Conservation (phyloP, 1,140 invertebrate species). For the Goniozus legneri region DNA sequence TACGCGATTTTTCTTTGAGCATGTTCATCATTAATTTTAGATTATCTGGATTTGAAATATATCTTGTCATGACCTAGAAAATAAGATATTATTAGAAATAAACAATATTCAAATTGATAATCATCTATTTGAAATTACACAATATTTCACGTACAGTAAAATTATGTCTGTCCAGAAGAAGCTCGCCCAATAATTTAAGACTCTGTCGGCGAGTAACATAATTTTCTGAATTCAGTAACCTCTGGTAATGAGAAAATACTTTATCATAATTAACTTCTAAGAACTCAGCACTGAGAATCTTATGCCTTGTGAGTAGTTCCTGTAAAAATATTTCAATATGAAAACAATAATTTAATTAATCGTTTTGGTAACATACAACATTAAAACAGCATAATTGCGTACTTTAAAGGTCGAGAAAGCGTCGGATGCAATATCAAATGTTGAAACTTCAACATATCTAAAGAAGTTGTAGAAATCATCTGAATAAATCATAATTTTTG, state of each 20-base stretch:
- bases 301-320: slow-evolving; percentile 98
- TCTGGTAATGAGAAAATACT: slow-evolving; percentile 96
- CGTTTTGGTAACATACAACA: not conserved
- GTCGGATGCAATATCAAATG: slow-evolving; percentile 99
- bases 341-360: slow-evolving; percentile 3
- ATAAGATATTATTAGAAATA: slow-evolving; percentile 14
- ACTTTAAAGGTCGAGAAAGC: slow-evolving; percentile 99
- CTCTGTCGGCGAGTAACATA: slow-evolving; percentile 97
- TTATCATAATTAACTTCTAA: slow-evolving; percentile 98
- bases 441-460: slow-evolving; percentile 98
- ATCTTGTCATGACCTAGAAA: slow-evolving; percentile 89
- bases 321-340: slow-evolving; percentile 52
- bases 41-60: slow-evolving; percentile 99
- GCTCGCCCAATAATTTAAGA: slow-evolving; percentile 94
- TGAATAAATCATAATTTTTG: slow-evolving; percentile 96
- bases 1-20: slow-evolving; percentile 97
- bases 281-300: slow-evolving; percentile 96
- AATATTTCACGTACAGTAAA: slow-evolving; percentile 77
- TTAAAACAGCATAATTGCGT: slow-evolving; percentile 18
- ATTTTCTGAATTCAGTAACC: slow-evolving; percentile 96
- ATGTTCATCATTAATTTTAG: slow-evolving; percentile 99
- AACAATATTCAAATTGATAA: not conserved
- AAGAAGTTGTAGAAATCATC: slow-evolving; percentile 99
- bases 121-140: slow-evolving; percentile 7
- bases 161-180: slow-evolving; percentile 97